Evolutionary conservation across 2,797 vertebrate genomes (phyloP).

Genomic region (Ataeniobius toweri): DNA sequence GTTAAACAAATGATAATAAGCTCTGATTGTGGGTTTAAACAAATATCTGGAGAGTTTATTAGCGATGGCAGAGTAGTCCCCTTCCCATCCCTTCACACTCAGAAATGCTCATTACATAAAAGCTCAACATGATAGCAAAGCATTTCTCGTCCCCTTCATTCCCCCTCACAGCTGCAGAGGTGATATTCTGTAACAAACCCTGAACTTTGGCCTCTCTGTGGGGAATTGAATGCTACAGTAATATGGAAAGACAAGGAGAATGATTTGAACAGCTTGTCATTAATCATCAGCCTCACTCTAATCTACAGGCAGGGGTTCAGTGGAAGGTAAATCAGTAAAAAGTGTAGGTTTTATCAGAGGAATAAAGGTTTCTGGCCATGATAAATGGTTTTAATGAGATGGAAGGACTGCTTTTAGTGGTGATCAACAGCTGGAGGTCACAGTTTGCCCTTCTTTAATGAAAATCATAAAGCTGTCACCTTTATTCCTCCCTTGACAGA

Average conservation of each 20-base stretch:
- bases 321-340: slow-evolving; percentile 18
- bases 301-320: slow-evolving; percentile 24
- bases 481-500: slow-evolving; percentile 12
- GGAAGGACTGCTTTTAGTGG: neutral
- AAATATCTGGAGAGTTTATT: slow-evolving; percentile 8
- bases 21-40: neutral
- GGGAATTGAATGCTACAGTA: slow-evolving; percentile 33
- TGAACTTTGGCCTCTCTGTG: slow-evolving; percentile 56
- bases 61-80: neutral
- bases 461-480: slow-evolving; percentile 39
- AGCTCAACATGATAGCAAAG: slow-evolving; percentile 2
- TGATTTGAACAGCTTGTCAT: slow-evolving; percentile 65
- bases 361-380: neutral
- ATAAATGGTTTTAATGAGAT: too few relatives aligned
- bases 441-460: slow-evolving; percentile 45
- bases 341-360: neutral
- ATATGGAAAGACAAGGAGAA: slow-evolving; percentile 63
- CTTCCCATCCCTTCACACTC: neutral
- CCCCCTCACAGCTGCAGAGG: slow-evolving; percentile 14
- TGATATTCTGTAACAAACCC: slow-evolving; percentile 49
- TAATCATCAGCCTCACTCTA: slow-evolving; percentile 57
- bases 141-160: slow-evolving; percentile 2
- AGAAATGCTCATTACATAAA: slow-evolving; percentile 19
- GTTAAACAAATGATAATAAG: slow-evolving; percentile 1
- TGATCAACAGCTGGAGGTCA: slow-evolving; percentile 61